phyloP scores from a whole-genome alignment of 2,888 invertebrate species.

The Agriotes lineatus region DNA sequence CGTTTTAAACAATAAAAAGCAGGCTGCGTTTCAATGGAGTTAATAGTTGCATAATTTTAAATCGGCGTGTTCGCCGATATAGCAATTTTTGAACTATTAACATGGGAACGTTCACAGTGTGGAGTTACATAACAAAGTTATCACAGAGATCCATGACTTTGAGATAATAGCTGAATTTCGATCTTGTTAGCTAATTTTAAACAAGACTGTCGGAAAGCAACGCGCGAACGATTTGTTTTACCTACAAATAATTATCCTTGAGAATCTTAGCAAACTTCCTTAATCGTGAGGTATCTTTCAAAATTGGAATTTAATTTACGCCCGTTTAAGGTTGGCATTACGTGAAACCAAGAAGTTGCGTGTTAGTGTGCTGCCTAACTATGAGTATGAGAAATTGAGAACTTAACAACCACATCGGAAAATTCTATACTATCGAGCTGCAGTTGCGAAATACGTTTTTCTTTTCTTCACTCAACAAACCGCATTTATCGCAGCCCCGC shows the following conservation, averaged over 20 bases:
- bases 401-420: background rate
- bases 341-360: background rate
- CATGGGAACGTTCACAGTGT: background rate
- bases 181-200: background rate
- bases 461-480: too few species aligned
- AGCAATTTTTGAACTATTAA: background rate
- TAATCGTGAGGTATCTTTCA: background rate
- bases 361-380: background rate
- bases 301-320: conserved; percentile 5
- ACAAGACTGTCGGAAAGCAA: background rate
- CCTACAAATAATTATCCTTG: background rate
- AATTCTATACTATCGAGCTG: too few species aligned
- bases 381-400: background rate
- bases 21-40: background rate
- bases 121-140: background rate
- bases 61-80: background rate
- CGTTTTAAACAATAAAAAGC: background rate
- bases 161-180: background rate
- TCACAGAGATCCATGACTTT: background rate
- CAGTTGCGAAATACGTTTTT: too few species aligned
- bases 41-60: background rate
- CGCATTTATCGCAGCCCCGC: too few species aligned
- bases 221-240: background rate
- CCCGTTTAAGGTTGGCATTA: background rate
- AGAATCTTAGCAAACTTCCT: background rate